phyloP scores from a whole-genome alignment of 2,113 vertebrate genomes.

The Cololabis saira region DNA sequence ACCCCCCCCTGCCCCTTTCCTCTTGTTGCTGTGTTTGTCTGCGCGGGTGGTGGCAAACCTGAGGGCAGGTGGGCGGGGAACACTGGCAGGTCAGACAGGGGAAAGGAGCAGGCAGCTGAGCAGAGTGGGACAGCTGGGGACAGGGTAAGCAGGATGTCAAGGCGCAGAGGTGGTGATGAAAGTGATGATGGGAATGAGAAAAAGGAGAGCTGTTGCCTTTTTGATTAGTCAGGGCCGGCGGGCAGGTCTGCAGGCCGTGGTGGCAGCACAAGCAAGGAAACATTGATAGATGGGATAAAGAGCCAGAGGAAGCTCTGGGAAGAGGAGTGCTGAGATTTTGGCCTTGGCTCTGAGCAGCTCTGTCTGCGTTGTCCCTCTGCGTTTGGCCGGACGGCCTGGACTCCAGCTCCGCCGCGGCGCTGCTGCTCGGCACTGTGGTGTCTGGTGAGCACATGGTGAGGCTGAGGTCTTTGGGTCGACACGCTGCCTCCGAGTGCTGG shows the following conservation, averaged over 20 bases:
- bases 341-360: conserved; percentile 32
- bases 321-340: conserved; percentile 25
- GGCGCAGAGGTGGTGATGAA: conserved; percentile 79
- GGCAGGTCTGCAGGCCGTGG: conserved; percentile 64
- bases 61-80: conserved; percentile 64
- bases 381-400: conserved; percentile 8
- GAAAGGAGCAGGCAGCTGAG: conserved; percentile 57
- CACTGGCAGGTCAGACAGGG: conserved; percentile 75
- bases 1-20: conserved; percentile 15
- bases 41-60: conserved; percentile 66
- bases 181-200: conserved; percentile 68
- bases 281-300: conserved; percentile 62
- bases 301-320: conserved; percentile 25
- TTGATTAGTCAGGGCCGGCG: conserved; percentile 58
- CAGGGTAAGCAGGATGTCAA: conserved; percentile 68
- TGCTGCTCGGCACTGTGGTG: conserved; percentile 35
- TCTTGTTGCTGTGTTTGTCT: conserved; percentile 46
- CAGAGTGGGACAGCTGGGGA: conserved; percentile 55
- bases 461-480: conserved; percentile 62
- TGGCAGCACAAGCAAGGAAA: conserved; percentile 80
- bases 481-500: not conserved
- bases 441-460: conserved; percentile 63
- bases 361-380: conserved; percentile 50
- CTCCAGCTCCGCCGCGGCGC: conserved; percentile 19
- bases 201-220: conserved; percentile 50